Evolutionary conservation across 2,113 vertebrate genomes (phyloP).

Genomic region (Epinephelus fuscoguttatus): DNA sequence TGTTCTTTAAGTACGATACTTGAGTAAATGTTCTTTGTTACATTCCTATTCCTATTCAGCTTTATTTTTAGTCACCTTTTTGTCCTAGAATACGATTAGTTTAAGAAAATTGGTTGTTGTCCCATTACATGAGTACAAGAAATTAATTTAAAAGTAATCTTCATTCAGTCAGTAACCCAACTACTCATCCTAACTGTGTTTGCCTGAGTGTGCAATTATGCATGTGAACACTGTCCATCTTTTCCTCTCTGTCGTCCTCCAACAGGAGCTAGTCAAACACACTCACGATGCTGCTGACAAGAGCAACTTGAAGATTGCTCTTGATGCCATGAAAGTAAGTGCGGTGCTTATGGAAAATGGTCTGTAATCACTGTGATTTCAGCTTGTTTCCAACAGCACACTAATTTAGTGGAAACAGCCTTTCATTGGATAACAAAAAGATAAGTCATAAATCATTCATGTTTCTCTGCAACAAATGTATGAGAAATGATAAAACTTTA

Average conservation of each 20-base stretch:
- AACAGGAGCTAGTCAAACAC: conserved; percentile 94
- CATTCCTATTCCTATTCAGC: no score
- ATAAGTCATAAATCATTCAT: conserved; percentile 22
- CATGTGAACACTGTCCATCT: neutral
- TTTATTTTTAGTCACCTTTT: no score
- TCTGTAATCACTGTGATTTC: conserved; percentile 50
- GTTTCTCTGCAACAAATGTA: neutral
- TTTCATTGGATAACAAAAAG: conserved; percentile 14
- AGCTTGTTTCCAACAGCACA: conserved; percentile 27
- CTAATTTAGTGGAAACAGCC: conserved; percentile 25
- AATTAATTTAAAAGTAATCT: neutral
- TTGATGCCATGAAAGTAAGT: conserved; percentile 95
- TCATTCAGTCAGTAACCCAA: conserved; percentile 12
- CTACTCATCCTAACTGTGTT: conserved; percentile 2
- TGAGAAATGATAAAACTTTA: neutral
- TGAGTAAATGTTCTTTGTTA: no score
- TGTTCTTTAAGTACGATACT: no score
- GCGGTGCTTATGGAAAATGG: conserved; percentile 34
- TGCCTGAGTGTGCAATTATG: conserved; percentile 1
- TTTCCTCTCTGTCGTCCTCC: conserved; percentile 31
- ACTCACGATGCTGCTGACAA: conserved; percentile 89
- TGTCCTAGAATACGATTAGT: neutral
- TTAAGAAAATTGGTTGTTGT: neutral
- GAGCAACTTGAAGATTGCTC: conserved; percentile 90
- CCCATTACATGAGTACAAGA: neutral